Evolutionary conservation across 2,888 invertebrate species (phyloP).

Genomic region (Chouioia cunea): DNA sequence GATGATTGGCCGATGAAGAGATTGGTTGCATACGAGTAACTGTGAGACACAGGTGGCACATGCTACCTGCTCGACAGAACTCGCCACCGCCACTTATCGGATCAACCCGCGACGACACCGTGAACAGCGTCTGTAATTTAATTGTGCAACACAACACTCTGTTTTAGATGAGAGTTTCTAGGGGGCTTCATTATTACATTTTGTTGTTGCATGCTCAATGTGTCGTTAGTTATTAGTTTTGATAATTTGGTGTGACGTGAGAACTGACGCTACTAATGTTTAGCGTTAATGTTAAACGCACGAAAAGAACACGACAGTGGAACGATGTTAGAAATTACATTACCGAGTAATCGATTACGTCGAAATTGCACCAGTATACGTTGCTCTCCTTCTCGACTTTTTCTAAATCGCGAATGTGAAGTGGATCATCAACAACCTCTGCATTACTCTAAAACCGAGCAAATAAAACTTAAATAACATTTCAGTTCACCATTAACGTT

Average conservation of each 20-base stretch:
- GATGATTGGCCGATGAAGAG: slow-evolving; percentile 48
- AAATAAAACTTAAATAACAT: neutral
- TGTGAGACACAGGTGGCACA: slow-evolving; percentile 84
- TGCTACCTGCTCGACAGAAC: slow-evolving; percentile 89
- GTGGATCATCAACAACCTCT: slow-evolving; percentile 62
- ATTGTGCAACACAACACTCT: neutral
- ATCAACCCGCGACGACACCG: slow-evolving; percentile 82
- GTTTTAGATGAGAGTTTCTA: no score
- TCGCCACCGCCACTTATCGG: slow-evolving; percentile 81
- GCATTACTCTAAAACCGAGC: slow-evolving; percentile 11
- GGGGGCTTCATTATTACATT: no score
- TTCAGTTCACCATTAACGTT: neutral
- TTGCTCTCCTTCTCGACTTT: slow-evolving; percentile 63
- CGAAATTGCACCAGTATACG: slow-evolving; percentile 77
- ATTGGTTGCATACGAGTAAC: slow-evolving; percentile 72
- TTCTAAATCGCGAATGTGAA: slow-evolving; percentile 69
- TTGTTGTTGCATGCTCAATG: no score
- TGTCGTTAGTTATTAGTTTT: no score
- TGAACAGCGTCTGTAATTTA: slow-evolving; percentile 80
- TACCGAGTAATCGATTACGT: slow-evolving; percentile 84
- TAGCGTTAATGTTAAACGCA: neutral
- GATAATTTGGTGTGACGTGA: no score
- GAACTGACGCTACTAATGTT: no score
- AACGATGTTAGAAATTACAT: slow-evolving; percentile 35
- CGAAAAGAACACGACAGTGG: slow-evolving; percentile 1